Conservation (phyloP, 2,797 vertebrate genomes). For the Psittacula derbiana region DNA sequence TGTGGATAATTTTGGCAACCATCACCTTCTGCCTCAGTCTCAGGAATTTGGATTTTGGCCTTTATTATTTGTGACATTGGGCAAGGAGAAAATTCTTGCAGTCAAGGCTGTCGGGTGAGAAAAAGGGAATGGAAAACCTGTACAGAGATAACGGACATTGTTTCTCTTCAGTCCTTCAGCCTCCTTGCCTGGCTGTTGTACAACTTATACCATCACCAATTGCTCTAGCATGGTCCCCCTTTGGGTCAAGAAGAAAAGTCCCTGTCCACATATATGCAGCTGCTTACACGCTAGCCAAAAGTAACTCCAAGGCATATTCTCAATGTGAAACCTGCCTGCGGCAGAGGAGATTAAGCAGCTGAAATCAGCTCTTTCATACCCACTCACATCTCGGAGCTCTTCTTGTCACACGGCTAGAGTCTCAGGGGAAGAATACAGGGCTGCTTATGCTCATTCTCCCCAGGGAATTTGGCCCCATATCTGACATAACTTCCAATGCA, state of each 20-base stretch:
- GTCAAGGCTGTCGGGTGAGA: background rate
- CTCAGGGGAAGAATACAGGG: background rate
- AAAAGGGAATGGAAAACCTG: background rate
- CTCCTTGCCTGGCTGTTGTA: background rate
- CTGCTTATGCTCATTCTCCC: background rate
- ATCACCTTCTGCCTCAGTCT: background rate
- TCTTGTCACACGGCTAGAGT: background rate
- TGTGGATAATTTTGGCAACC: background rate
- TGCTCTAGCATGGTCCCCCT: background rate
- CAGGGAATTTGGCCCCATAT: background rate
- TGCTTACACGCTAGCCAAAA: background rate
- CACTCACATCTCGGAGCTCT: background rate
- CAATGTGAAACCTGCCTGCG: slow-evolving; percentile 7
- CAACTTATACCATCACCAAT: background rate
- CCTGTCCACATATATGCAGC: background rate
- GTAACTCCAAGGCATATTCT: slow-evolving; percentile 8
- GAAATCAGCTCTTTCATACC: slow-evolving; percentile 18
- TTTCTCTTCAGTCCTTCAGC: background rate
- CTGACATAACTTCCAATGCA: background rate
- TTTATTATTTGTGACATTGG: background rate
- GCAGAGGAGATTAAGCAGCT: slow-evolving; percentile 17
- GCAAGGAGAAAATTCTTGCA: background rate
- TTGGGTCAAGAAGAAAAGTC: background rate
- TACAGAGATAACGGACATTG: background rate
- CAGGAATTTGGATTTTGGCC: background rate